phyloP scores from a whole-genome alignment of 2,797 vertebrate species.

The Hypotaenidia philippensis region DNA sequence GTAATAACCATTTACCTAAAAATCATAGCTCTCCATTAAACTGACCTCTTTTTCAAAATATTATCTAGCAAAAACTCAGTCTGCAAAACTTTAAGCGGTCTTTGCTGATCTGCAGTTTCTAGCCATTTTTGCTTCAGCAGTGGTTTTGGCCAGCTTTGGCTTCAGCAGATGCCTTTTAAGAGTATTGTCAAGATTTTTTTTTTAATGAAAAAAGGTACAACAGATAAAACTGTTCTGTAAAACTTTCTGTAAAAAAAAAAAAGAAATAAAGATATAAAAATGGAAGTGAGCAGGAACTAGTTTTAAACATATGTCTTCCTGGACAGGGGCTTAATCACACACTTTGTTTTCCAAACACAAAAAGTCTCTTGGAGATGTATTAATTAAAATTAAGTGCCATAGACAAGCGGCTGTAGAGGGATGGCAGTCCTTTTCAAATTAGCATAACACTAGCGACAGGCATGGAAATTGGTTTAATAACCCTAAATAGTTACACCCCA shows the following conservation, averaged over 20 bases:
- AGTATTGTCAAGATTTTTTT: not conserved
- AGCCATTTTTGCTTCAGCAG: constrained; percentile 46
- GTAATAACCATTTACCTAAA: not conserved
- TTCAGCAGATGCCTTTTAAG: not conserved
- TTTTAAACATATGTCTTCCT: constrained; percentile 55
- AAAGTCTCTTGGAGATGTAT: constrained; percentile 59
- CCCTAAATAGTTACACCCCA: constrained; percentile 78
- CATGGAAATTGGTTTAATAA: constrained; percentile 90
- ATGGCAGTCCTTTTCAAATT: constrained; percentile 70
- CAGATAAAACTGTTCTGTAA: not conserved
- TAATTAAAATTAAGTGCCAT: constrained; percentile 71
- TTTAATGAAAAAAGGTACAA: not conserved
- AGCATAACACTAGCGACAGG: constrained; percentile 82
- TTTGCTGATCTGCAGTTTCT: constrained; percentile 32
- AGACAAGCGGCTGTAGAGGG: constrained; percentile 60
- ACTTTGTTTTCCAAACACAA: constrained; percentile 69
- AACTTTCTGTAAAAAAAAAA: not conserved
- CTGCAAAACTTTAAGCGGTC: not conserved
- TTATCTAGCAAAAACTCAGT: not conserved
- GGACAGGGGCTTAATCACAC: constrained; percentile 64
- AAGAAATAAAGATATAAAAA: constrained; percentile 44
- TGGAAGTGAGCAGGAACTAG: constrained; percentile 57
- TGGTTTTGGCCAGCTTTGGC: not conserved
- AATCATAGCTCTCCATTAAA: not conserved
- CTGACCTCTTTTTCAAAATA: not conserved